Percentiles rank a stretch among this genome's conserved stretches.
These are phyloP conservation scores for Limenitis arthemis DNA, from an alignment of 2,888 invertebrate species.

Conservation along the genomic window DNA sequence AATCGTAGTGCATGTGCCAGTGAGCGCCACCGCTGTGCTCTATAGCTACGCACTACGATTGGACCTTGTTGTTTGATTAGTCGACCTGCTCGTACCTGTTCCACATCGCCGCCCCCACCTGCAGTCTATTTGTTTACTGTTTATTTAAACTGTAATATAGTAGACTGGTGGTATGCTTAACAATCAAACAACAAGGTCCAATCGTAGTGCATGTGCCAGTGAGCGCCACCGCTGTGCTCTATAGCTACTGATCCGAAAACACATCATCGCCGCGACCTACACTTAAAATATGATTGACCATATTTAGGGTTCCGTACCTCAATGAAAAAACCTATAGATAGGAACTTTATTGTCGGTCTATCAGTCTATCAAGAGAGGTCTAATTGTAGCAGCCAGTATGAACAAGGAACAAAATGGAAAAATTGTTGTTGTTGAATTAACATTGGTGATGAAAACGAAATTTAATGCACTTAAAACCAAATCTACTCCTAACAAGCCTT, in stretches of 20 bases:
- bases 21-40: conserved; percentile 29
- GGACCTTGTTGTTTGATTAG: conserved; percentile 57
- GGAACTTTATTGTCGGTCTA: too few relatives aligned
- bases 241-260: conserved; percentile 34
- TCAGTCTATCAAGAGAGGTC: too few relatives aligned
- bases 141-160: conserved; percentile 8
- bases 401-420: too few relatives aligned
- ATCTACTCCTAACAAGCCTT: too few relatives aligned
- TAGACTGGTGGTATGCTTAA: not conserved
- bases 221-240: conserved; percentile 27
- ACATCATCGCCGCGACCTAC: conserved; percentile 18
- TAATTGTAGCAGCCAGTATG: too few relatives aligned
- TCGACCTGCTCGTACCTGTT: conserved; percentile 43
- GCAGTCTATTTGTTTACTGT: conserved; percentile 1
- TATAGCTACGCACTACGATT: conserved; percentile 36
- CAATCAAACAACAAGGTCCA: conserved; percentile 57
- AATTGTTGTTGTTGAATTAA: too few relatives aligned
- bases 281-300: not conserved
- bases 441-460: too few relatives aligned
- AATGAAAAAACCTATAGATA: too few relatives aligned
- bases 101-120: conserved; percentile 33
- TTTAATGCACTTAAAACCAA: too few relatives aligned
- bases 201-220: conserved; percentile 41
- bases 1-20: conserved; percentile 43
- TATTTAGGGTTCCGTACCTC: too few relatives aligned